A percentile compares a stretch with the other conserved stretches of the same genome.
phyloP scores from a whole-genome alignment of 2,797 vertebrate species.

The Sebastes hubbsi region DNA sequence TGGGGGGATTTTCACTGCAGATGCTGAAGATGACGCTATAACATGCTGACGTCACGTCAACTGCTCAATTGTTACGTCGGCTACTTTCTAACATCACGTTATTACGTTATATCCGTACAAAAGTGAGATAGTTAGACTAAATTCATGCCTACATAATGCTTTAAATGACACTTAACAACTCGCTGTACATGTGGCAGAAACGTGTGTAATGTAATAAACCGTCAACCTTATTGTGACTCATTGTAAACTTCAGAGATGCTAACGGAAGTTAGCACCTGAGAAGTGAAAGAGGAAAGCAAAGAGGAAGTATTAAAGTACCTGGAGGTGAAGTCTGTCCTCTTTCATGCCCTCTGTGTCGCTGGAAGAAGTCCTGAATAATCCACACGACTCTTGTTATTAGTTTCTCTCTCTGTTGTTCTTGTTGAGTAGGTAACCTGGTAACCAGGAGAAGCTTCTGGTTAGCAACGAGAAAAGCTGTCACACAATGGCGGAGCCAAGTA shows the following conservation, averaged over 20 bases:
- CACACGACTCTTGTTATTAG: background rate
- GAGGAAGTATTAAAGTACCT: constrained; percentile 31
- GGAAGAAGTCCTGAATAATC: background rate
- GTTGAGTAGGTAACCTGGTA: constrained; percentile 45
- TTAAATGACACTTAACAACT: rapidly evolving
- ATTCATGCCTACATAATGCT: background rate
- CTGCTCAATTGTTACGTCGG: background rate
- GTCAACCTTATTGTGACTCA: background rate
- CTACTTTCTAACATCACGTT: background rate
- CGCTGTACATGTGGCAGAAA: background rate
- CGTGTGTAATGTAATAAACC: rapidly evolving
- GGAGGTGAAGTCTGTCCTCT: background rate
- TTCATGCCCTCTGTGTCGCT: background rate
- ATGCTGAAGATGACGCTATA: rapidly evolving
- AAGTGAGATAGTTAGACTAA: background rate
- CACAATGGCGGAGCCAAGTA: constrained; percentile 69
- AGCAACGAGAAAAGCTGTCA: constrained; percentile 57
- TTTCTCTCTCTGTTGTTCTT: background rate
- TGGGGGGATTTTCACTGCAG: background rate
- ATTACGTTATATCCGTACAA: background rate
- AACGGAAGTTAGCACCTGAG: constrained; percentile 34
- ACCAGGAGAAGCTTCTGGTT: constrained; percentile 51
- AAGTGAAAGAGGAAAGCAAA: background rate
- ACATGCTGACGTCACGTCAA: background rate
- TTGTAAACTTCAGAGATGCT: constrained; percentile 29